Percentiles rank a stretch among this genome's conserved stretches.
phyloP scores from a whole-genome alignment of 2,797 vertebrate genomes.

The Brotula barbata region DNA sequence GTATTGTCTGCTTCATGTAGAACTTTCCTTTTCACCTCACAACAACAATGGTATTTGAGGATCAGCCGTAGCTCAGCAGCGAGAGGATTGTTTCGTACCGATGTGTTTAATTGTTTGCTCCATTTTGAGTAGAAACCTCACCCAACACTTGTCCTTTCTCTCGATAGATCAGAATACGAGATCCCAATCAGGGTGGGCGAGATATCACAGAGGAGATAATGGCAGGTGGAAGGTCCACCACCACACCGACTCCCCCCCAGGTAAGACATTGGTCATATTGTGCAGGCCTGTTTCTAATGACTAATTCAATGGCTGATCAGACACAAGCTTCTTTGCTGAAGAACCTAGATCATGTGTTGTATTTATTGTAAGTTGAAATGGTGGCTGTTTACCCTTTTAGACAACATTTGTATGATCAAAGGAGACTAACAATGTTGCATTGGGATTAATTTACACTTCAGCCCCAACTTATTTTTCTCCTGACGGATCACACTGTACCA shows the following conservation, averaged over 20 bases:
- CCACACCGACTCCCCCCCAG: slow-evolving; percentile 96
- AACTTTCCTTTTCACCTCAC: slow-evolving; percentile 70
- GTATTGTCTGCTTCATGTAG: slow-evolving; percentile 63
- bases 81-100: slow-evolving; percentile 20
- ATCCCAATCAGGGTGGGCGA: slow-evolving; percentile 96
- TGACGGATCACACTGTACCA: background rate
- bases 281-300: background rate
- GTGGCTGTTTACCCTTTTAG: too few species aligned
- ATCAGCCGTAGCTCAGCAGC: slow-evolving; percentile 38
- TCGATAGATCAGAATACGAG: slow-evolving; percentile 94
- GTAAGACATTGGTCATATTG: slow-evolving; percentile 66
- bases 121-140: slow-evolving; percentile 7
- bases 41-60: slow-evolving; percentile 54
- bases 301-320: slow-evolving; percentile 5
- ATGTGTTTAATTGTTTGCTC: slow-evolving; percentile 19
- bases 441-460: too few species aligned
- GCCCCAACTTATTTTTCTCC: too few species aligned
- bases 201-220: slow-evolving; percentile 99
- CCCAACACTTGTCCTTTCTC: slow-evolving; percentile 3
- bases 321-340: too few species aligned
- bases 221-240: slow-evolving; percentile 91
- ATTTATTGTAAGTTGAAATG: too few species aligned
- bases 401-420: too few species aligned
- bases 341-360: too few species aligned
- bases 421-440: too few species aligned